Base-by-base conservation (phyloP, 1,140 invertebrate species). In the Procambarus clarkii region DNA sequence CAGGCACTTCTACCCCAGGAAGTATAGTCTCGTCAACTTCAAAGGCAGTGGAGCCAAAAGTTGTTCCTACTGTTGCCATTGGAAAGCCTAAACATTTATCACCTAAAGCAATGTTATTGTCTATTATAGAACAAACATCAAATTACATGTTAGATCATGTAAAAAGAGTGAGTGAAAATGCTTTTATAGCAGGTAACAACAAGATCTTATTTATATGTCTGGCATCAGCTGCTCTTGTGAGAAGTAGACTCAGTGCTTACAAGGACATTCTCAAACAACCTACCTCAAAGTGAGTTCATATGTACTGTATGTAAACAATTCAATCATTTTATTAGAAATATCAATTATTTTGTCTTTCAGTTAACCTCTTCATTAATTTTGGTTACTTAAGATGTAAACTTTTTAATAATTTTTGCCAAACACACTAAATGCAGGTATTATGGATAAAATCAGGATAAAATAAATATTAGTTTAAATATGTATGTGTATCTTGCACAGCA, bases 151-250 rank as follows among this genome's bases (percentile, higher is more conserved):
- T 93, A 44, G 97, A 97, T 94, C 97, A 97, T 94, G 95, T 97
- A 1, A 97, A 97, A 94, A 95, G 96, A 13, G 93, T 98, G 11
- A 97, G 96, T 45, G 97, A 98, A 94, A 97, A 97, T 94, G 97
- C 97, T 0, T 94, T 97, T 45, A 97, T 97, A 95, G 97, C 97
- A 93, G 97, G 97, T 0, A 97, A 97, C 94, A 94, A 97, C 21
- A 96, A 97, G 0, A 97, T 97, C 21, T 94, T 97, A 13, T 97
- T 97, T 2, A 96, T 96, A 0, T 97, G 97, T 1, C 96, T 97
- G 34, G 97, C 97, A 13, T 97, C 97, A 0, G 96, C 97, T 1
- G 96, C 97, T 0, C 94, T 98, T 46, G 95, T 97, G 24, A 96
- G 97, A 93, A 97, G 97, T 93, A 96, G 96, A 60, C 93, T 97